Base-by-base conservation (phyloP, 23 tunicate genomes). In the Trididemnum clinides region DNA sequence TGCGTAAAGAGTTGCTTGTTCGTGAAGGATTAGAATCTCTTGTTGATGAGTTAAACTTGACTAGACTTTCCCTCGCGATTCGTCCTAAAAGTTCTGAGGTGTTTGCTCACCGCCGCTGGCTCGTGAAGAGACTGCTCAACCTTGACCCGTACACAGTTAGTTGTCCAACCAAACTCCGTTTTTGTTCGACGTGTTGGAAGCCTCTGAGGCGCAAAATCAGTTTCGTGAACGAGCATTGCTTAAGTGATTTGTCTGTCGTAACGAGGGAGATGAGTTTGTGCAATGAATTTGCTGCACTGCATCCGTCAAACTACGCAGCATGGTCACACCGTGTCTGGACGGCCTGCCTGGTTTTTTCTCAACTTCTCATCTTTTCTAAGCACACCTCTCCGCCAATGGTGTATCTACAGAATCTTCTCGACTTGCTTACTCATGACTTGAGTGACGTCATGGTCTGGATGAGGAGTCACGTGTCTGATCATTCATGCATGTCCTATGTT, bases 271-370 rank as follows among this genome's bases (percentile, higher is more conserved):
- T 88, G 22, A 7, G 12, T n/a, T 2, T 81, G 4, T 88, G 86
- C 74, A 7, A 32, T 28, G 34, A 18, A 10, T 79, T 57, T 28
- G 81, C 86, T 3, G 22, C 32, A 32, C 2, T 65, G 70, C 91
- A 88, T 33, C 31, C 70, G 2, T 34, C 86, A 72, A 88, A 88
- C 57, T 88, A 88, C 34, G 36, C 33, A 33, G 84, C 77, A 76
- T 88, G 91, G 91, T 50, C 66, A 2, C 91, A 88, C 49, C 49
- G 85, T 1, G 64, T 51, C 57, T 88, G 91, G 91, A 72, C 72
- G 0, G 22, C 81, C n/a, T 33, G 23, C 18, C 62, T 74, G 21
- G 39, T 82, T 12, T 15, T 82, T 25, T 6, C 84, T 1, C 62
- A 44, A 7, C 30, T 77, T 1, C 34, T 72, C 20, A n/a, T n/a